Evolutionary conservation across 2,888 invertebrate genomes (phyloP).

Genomic region (Mimachlamys varia): DNA sequence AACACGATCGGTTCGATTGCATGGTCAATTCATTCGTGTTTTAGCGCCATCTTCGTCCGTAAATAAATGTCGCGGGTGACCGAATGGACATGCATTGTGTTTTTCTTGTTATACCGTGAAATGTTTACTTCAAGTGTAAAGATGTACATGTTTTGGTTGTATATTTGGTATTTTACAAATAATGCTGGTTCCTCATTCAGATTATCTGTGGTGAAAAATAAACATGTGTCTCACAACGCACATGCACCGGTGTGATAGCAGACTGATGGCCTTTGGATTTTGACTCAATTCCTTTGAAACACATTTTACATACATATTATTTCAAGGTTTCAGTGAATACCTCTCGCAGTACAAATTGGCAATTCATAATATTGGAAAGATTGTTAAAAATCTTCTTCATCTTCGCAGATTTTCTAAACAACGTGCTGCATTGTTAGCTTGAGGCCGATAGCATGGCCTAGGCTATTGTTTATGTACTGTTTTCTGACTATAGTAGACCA

Average conservation of each 20-base stretch:
- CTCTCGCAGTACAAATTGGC: no score
- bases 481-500: no score
- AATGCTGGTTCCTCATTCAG: neutral
- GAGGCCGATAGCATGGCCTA: neutral
- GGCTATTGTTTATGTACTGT: no score
- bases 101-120: neutral
- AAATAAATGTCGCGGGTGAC: neutral
- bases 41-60: conserved; percentile 6
- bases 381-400: neutral
- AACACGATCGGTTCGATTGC: neutral
- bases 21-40: conserved; percentile 15
- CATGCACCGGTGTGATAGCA: neutral
- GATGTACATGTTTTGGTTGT: neutral
- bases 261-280: no score
- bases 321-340: neutral
- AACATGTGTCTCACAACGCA: neutral
- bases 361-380: neutral
- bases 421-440: neutral
- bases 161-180: neutral
- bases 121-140: neutral
- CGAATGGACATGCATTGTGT: neutral
- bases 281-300: no score
- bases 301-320: neutral
- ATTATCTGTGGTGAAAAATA: neutral
- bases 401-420: neutral